phyloP scores from a whole-genome alignment of 2,888 invertebrate species.

The Drosophila histrio region DNA sequence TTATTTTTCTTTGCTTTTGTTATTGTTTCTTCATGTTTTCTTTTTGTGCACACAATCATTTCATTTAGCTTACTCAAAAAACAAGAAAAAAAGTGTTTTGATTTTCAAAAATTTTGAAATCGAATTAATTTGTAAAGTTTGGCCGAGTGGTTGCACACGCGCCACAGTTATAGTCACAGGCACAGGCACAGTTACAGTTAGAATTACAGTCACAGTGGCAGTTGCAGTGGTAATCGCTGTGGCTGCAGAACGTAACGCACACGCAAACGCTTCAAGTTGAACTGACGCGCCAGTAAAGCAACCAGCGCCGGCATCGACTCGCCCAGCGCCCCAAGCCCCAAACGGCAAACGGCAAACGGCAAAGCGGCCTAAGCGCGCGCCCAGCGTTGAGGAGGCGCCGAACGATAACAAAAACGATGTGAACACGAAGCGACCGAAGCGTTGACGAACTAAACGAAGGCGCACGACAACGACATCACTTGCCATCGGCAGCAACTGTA shows the following conservation, averaged over 20 bases:
- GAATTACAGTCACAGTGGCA: slow-evolving; percentile 25
- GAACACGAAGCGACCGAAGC: slow-evolving; percentile 9
- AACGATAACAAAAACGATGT: slow-evolving; percentile 4
- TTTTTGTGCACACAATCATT: slow-evolving; percentile 26
- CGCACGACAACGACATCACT: not conserved
- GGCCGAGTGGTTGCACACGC: slow-evolving; percentile 49
- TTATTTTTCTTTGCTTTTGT: slow-evolving; percentile 7
- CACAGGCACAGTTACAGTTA: slow-evolving; percentile 16
- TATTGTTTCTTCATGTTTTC: not conserved
- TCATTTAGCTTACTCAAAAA: slow-evolving; percentile 48
- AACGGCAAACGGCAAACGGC: slow-evolving; percentile 9
- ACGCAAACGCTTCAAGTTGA: slow-evolving; percentile 83
- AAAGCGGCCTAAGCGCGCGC: slow-evolving; percentile 36
- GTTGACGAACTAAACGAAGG: slow-evolving; percentile 4
- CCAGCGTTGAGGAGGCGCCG: slow-evolving; percentile 40
- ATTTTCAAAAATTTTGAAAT: slow-evolving; percentile 5
- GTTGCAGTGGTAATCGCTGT: slow-evolving; percentile 32
- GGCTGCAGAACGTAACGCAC: slow-evolving; percentile 77
- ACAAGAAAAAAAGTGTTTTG: slow-evolving; percentile 41
- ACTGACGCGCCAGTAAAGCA: slow-evolving; percentile 70
- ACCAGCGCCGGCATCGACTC: slow-evolving; percentile 57
- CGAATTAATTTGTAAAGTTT: not conserved
- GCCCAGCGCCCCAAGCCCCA: slow-evolving; percentile 44
- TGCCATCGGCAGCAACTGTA: not conserved
- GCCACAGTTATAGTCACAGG: slow-evolving; percentile 26